Evolutionary conservation across 2,888 invertebrate species (phyloP).

Genomic region (Meteorus cinctellus): DNA sequence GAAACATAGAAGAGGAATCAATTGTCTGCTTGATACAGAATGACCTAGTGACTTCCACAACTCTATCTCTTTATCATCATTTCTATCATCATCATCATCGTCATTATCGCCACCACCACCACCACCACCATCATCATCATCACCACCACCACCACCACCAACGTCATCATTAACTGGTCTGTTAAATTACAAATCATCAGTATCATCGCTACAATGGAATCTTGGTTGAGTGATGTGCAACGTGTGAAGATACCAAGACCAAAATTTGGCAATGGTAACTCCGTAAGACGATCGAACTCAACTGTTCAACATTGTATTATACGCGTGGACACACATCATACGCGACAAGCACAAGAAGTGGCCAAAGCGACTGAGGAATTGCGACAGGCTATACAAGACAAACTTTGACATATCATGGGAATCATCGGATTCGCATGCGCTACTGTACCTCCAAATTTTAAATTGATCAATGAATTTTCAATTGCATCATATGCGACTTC

Average conservation of each 20-base stretch:
- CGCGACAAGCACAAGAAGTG: constrained; percentile 74
- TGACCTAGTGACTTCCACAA: constrained; percentile 51
- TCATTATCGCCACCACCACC: background rate
- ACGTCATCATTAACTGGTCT: constrained; percentile 2
- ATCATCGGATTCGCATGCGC: constrained; percentile 35
- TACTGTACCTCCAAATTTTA: constrained; percentile 41
- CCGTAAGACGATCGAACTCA: constrained; percentile 73
- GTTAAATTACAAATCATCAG: background rate
- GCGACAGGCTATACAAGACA: constrained; percentile 84
- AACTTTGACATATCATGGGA: constrained; percentile 77
- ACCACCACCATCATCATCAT: background rate
- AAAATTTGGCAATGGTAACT: constrained; percentile 81
- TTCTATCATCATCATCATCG: no score
- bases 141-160: background rate
- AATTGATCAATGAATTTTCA: background rate
- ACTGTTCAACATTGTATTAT: constrained; percentile 78
- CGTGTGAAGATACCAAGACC: constrained; percentile 89
- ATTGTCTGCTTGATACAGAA: constrained; percentile 53
- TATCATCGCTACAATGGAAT: constrained; percentile 79
- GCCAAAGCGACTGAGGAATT: constrained; percentile 85
- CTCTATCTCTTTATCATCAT: constrained; percentile 27
- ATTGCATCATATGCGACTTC: background rate
- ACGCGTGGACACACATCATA: constrained; percentile 74
- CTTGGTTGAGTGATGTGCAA: constrained; percentile 89
- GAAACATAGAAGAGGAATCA: constrained; percentile 45